Evolutionary conservation across 2,113 vertebrate species (phyloP).

Genomic region (Peucedramus taeniatus): DNA sequence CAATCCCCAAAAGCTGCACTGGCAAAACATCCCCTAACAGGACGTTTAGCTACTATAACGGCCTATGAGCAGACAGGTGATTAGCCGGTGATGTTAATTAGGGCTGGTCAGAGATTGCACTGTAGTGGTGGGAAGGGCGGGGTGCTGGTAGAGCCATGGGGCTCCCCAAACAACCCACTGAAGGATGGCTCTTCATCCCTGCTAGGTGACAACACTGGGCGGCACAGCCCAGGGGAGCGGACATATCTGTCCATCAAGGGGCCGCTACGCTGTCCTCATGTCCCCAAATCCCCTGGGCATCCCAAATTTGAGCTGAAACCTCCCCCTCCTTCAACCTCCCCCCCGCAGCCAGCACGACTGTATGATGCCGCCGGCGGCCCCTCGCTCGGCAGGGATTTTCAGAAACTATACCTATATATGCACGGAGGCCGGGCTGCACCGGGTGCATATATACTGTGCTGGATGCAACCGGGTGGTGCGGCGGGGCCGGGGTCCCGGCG

Average conservation of each 20-base stretch:
- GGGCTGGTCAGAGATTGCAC: not conserved
- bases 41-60: not conserved
- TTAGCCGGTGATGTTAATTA: not conserved
- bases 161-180: fast-evolving
- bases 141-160: not conserved
- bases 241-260: fast-evolving
- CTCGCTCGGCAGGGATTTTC: constrained; percentile 31
- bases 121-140: fast-evolving
- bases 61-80: not conserved
- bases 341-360: not conserved
- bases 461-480: constrained; percentile 16
- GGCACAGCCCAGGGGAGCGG: not conserved
- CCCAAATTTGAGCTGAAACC: not conserved
- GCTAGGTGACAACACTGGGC: not conserved
- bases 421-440: constrained; percentile 11
- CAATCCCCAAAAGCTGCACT: not conserved
- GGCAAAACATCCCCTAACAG: not conserved
- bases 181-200: not conserved
- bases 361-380: constrained; percentile 9
- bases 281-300: not conserved
- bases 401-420: constrained; percentile 74
- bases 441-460: constrained; percentile 55
- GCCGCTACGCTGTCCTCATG: fast-evolving
- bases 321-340: not conserved
- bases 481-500: not conserved